phyloP scores from a whole-genome alignment of 2,113 vertebrate species.

The Mastomys natalensis region DNA sequence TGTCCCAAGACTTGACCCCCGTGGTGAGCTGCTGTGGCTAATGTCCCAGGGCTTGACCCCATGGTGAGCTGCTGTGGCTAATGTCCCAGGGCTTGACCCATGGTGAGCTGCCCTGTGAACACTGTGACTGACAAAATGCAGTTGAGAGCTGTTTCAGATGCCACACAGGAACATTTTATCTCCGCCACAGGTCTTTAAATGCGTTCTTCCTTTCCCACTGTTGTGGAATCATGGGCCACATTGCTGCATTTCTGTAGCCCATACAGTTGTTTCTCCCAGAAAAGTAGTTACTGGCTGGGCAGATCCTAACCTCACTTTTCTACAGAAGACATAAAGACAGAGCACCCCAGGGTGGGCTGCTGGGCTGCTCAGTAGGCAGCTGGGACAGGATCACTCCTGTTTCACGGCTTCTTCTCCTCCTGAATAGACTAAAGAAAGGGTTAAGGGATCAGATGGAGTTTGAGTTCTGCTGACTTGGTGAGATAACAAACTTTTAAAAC shows the following conservation, averaged over 20 bases:
- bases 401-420: background rate
- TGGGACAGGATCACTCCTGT: background rate
- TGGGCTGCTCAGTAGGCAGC: background rate
- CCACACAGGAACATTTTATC: background rate
- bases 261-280: background rate
- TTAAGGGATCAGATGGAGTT: background rate
- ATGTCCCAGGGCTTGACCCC: background rate
- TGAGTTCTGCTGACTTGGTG: background rate
- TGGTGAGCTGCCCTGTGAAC: background rate
- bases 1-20: background rate
- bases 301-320: background rate
- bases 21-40: background rate
- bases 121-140: background rate
- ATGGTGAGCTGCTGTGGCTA: background rate
- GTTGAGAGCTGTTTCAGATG: background rate
- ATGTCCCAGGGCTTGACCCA: background rate
- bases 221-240: background rate
- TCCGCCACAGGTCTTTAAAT: background rate
- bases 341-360: background rate
- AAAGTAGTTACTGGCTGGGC: background rate
- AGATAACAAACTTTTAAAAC: conserved; percentile 10
- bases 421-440: background rate
- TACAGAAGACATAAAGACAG: background rate
- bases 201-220: background rate
- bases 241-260: background rate